Percentiles rank a stretch among this genome's conserved stretches.
Conservation (phyloP, 2,797 vertebrate species). For the Cyclopterus lumpus region DNA sequence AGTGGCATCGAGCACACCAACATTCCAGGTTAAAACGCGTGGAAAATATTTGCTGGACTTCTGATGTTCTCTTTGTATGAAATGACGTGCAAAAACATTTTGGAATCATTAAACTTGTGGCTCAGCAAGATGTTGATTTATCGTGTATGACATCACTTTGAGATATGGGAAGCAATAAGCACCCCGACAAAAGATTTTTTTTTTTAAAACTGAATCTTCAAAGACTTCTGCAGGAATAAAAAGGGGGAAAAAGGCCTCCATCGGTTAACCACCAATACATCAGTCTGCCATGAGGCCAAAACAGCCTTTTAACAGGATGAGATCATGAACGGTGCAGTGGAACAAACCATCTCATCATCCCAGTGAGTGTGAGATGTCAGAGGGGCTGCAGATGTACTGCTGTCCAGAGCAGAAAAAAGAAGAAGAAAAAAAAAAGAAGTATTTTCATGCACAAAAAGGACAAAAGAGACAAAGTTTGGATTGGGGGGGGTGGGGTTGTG, state of each 20-base stretch:
- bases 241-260: constrained; percentile 15
- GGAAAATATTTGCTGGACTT: constrained; percentile 14
- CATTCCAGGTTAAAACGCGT: constrained; percentile 6
- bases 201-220: constrained; percentile 14
- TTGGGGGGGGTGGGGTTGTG: not conserved
- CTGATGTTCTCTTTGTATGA: constrained; percentile 2
- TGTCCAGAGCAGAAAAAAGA: not conserved
- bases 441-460: constrained; percentile 19
- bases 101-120: constrained; percentile 1
- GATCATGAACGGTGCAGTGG: constrained; percentile 73
- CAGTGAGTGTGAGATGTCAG: constrained; percentile 33
- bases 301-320: constrained; percentile 68
- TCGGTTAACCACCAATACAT: constrained; percentile 67
- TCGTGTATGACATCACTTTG: constrained; percentile 24
- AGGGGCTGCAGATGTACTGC: constrained; percentile 36
- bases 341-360: constrained; percentile 74
- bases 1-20: not conserved
- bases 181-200: constrained; percentile 19
- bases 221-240: constrained; percentile 44
- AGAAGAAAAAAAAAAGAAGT: not conserved
- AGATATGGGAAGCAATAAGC: constrained; percentile 16
- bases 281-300: constrained; percentile 59
- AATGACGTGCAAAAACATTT: constrained; percentile 12
- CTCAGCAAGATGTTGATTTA: constrained; percentile 20
- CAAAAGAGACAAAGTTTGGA: not conserved